A percentile compares a stretch with the other conserved stretches of the same genome.
Evolutionary conservation across 2,113 vertebrate species (phyloP).

Genomic region (Malaclemys terrapin): DNA sequence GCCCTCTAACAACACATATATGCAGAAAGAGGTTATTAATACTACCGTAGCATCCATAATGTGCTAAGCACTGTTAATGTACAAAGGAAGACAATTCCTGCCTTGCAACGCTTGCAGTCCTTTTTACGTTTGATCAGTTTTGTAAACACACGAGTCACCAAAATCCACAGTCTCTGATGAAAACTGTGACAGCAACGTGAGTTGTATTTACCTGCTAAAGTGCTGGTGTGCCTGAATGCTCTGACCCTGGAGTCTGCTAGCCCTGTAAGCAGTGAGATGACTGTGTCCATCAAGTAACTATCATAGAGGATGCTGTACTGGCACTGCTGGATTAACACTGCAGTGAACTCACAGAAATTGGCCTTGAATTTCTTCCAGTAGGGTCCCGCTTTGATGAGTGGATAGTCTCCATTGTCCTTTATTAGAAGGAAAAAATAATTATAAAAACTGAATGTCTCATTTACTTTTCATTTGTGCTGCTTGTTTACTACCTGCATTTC

Average conservation of each 20-base stretch:
- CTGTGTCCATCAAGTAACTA: constrained; percentile 86
- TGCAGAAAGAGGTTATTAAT: background rate
- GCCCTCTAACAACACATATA: background rate
- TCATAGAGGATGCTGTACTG: constrained; percentile 89
- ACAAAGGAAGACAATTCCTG: background rate
- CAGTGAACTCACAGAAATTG: constrained; percentile 92
- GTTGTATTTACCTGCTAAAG: constrained; percentile 86
- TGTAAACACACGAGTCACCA: background rate
- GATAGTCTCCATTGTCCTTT: constrained; percentile 90
- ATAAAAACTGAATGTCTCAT: background rate
- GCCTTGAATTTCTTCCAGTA: constrained; percentile 90
- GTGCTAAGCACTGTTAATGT: background rate
- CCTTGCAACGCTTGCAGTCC: background rate
- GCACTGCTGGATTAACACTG: constrained; percentile 88
- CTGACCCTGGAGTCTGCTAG: constrained; percentile 88
- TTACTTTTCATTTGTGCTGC: background rate
- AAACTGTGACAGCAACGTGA: background rate
- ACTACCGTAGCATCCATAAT: background rate
- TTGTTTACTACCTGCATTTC: background rate
- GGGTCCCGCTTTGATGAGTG: constrained; percentile 85
- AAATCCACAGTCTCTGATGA: background rate
- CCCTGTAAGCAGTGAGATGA: constrained; percentile 89
- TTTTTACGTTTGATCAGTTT: background rate
- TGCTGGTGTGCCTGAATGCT: constrained; percentile 94
- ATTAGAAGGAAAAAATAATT: background rate